Percentiles rank a stretch among this genome's conserved stretches.
Conservation (phyloP, 2,113 vertebrate genomes). For the Scolopax mira region DNA sequence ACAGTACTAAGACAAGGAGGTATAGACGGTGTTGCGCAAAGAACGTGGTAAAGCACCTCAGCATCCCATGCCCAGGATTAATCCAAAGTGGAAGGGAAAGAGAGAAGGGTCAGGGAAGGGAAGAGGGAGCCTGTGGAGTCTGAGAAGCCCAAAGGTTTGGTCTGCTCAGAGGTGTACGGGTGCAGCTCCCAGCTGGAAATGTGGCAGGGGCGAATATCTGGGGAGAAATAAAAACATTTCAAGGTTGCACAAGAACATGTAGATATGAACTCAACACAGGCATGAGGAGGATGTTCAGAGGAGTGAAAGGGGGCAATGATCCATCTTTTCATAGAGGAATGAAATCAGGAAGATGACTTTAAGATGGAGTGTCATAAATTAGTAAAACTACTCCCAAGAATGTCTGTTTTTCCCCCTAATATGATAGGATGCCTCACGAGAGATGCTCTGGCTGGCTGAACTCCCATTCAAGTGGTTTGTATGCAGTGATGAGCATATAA, state of each 20-base stretch:
- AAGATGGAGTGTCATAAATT: not conserved
- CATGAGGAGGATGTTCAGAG: not conserved
- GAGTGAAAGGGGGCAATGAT: not conserved
- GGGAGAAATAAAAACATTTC: not conserved
- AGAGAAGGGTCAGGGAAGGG: not conserved
- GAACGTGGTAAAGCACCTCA: rapidly evolving
- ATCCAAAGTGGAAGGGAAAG: not conserved
- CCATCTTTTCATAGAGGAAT: not conserved
- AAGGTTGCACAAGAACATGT: not conserved
- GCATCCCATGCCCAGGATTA: rapidly evolving
- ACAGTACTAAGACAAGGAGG: rapidly evolving
- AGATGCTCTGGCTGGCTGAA: not conserved
- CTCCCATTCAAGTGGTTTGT: not conserved
- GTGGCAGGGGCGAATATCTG: not conserved
- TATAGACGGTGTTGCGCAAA: rapidly evolving
- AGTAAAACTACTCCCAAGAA: not conserved
- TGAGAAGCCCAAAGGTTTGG: not conserved
- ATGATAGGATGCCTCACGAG: not conserved
- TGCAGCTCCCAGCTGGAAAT: not conserved
- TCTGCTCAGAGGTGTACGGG: not conserved
- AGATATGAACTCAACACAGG: not conserved
- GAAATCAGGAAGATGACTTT: not conserved
- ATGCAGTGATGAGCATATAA: not conserved
- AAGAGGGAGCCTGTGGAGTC: not conserved
- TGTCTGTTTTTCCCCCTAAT: not conserved